These are phyloP conservation scores for Lutjanus erythropterus DNA, from an alignment of 2,113 vertebrate genomes.

Conservation along the genomic window DNA sequence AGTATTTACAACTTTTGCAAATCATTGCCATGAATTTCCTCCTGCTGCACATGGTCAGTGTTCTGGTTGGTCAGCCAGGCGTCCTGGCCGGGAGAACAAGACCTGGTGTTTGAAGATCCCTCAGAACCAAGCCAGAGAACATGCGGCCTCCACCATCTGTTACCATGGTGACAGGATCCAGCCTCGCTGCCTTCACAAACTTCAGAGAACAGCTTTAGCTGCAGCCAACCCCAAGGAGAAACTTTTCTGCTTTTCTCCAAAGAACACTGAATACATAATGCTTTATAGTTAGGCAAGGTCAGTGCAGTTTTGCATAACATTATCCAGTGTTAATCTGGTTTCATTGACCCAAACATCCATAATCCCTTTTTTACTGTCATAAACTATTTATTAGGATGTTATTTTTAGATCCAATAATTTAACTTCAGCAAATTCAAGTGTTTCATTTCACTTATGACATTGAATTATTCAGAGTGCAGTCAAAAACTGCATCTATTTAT, in stretches of 20 bases:
- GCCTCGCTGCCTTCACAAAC: slow-evolving; percentile 39
- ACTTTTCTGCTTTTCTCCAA: neutral
- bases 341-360: neutral
- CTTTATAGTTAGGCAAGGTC: neutral
- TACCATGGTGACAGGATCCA: slow-evolving; percentile 59
- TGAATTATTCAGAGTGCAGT: neutral
- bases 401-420: neutral
- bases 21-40: neutral
- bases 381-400: neutral
- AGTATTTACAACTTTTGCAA: neutral
- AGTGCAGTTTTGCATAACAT: neutral
- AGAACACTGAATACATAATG: neutral
- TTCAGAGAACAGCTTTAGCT: slow-evolving; percentile 22
- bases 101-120: slow-evolving; percentile 42
- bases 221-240: slow-evolving; percentile 14
- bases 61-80: neutral
- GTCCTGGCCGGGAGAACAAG: neutral
- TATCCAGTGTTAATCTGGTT: neutral
- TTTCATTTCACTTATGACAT: neutral
- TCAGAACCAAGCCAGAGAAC: slow-evolving; percentile 25
- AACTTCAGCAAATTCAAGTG: neutral
- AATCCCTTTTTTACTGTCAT: neutral
- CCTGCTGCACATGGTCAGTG: slow-evolving; percentile 1
- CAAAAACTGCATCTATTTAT: neutral
- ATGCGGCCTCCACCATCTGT: slow-evolving; percentile 41